phyloP scores from a whole-genome alignment of 2,797 vertebrate species.

The Argentina silus region DNA sequence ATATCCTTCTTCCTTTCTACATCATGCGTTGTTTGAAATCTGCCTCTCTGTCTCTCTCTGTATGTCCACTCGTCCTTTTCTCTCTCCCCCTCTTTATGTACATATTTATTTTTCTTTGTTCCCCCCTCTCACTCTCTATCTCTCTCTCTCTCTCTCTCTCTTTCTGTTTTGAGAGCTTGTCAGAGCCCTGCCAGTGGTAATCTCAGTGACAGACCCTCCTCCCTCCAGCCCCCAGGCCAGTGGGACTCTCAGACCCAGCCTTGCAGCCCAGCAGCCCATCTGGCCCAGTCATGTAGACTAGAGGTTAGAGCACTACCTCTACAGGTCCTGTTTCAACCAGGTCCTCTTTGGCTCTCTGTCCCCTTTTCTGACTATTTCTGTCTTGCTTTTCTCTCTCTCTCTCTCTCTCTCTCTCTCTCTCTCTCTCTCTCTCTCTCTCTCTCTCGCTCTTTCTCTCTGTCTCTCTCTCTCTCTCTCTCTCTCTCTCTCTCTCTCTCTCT shows the following conservation, averaged over 20 bases:
- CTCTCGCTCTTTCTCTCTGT: neutral
- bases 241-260: neutral
- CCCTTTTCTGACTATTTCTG: neutral
- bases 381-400: neutral
- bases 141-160: conserved; percentile 14
- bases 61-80: neutral
- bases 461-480: neutral
- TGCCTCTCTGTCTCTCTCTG: conserved; percentile 8
- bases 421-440: neutral
- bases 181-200: conserved; percentile 55
- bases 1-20: too few species aligned
- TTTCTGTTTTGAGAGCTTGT: conserved; percentile 51
- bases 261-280: conserved; percentile 41
- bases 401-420: neutral
- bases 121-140: neutral
- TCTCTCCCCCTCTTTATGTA: too few species aligned
- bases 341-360: neutral
- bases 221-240: conserved; percentile 10
- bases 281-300: conserved; percentile 37
- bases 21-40: conserved; percentile 14
- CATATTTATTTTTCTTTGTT: too few species aligned
- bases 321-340: neutral
- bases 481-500: neutral
- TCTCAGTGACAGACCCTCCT: conserved; percentile 43
- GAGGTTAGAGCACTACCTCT: conserved; percentile 1